Evolutionary conservation across 2,797 vertebrate species (phyloP).

Genomic region (Allobates femoralis): DNA sequence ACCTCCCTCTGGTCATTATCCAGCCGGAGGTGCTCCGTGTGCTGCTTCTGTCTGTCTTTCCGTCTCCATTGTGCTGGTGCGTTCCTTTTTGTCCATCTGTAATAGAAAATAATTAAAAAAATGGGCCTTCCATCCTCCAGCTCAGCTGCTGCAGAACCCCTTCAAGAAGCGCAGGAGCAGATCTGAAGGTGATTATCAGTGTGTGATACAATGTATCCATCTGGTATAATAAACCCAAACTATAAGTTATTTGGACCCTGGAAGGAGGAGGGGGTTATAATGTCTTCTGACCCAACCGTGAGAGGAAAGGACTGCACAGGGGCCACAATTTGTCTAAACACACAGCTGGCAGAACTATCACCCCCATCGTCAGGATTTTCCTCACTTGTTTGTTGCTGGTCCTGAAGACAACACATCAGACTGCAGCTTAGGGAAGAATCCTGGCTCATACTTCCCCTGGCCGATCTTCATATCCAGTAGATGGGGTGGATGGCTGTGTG

Average conservation of each 20-base stretch:
- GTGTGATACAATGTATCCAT: too few relatives aligned
- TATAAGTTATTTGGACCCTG: too few relatives aligned
- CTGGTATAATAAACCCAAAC: too few relatives aligned
- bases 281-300: too few relatives aligned
- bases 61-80: slow-evolving; percentile 97
- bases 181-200: too few relatives aligned
- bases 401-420: slow-evolving; percentile 93
- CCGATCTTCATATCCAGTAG: slow-evolving; percentile 99
- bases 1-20: slow-evolving; percentile 99
- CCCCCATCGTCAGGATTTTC: neutral
- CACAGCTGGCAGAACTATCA: neutral
- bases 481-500: slow-evolving; percentile 97
- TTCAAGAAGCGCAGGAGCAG: neutral
- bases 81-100: slow-evolving; percentile 95
- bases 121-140: too few relatives aligned
- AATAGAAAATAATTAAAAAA: slow-evolving; percentile 6
- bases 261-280: too few relatives aligned
- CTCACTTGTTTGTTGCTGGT: slow-evolving; percentile 96
- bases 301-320: too few relatives aligned
- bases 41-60: slow-evolving; percentile 95
- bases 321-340: too few relatives aligned
- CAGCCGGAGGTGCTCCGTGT: slow-evolving; percentile 93
- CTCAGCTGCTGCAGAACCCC: neutral
- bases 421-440: slow-evolving; percentile 96
- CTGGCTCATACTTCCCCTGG: slow-evolving; percentile 95